A percentile compares a stretch with the other conserved stretches of the same genome.
Evolutionary conservation across 1,140 invertebrate species (phyloP).

Genomic region (Rhyacophila brunnea): DNA sequence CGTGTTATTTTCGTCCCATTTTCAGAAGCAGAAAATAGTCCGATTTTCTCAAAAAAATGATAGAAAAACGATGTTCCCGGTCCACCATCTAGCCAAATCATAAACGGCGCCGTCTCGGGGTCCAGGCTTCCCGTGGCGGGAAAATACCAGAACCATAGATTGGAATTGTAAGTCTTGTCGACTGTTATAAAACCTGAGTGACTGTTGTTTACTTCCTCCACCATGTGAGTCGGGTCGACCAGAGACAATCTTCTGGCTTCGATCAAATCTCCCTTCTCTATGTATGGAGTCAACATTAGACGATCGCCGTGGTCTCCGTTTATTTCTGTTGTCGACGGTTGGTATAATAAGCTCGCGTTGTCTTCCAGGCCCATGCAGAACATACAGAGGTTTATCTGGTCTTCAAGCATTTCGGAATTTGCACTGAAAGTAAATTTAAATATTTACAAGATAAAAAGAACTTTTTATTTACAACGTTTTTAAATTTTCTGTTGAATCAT

Average conservation of each 20-base stretch:
- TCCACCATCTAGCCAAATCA: conserved; percentile 83
- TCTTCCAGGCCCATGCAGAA: no score
- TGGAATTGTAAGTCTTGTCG: conserved; percentile 73
- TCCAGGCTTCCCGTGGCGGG: conserved; percentile 58
- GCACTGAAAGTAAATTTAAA: no score
- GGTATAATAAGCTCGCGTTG: not conserved
- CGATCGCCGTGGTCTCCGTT: conserved; percentile 38
- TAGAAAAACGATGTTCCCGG: conserved; percentile 70
- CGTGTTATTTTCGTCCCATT: not conserved
- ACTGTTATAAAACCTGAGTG: conserved; percentile 61
- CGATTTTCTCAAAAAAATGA: conserved; percentile 72
- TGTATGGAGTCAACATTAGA: conserved; percentile 44
- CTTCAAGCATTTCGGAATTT: no score
- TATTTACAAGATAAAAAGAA: no score
- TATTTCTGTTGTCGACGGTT: not conserved
- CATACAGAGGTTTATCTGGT: no score
- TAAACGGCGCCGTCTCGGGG: conserved; percentile 64
- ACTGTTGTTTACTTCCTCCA: conserved; percentile 46
- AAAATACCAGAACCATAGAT: conserved; percentile 90
- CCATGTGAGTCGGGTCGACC: conserved; percentile 43
- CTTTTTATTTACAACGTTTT: no score
- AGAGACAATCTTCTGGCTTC: conserved; percentile 44
- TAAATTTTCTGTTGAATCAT: no score
- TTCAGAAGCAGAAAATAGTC: conserved; percentile 48
- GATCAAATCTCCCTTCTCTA: conserved; percentile 43